Conservation (phyloP, 2,113 vertebrate species). For the Nothobranchius kuhntae region DNA sequence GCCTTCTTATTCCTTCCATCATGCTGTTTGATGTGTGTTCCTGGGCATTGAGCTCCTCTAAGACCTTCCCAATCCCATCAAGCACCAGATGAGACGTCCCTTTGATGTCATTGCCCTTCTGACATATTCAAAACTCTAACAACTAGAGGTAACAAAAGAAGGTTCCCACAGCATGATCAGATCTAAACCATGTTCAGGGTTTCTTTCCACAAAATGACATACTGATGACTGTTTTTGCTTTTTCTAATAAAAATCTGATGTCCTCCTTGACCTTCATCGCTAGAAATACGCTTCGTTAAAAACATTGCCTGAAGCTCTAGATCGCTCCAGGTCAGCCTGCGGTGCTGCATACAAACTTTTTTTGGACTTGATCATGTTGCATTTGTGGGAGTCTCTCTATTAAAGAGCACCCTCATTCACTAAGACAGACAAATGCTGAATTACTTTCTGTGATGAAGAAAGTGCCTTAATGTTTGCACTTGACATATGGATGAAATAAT, state of each 20-base stretch:
- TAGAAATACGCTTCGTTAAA: not conserved
- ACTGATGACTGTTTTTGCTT: not conserved
- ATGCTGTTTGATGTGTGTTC: not conserved
- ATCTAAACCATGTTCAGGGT: not conserved
- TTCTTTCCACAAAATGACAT: not conserved
- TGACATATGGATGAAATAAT: not conserved
- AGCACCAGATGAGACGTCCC: not conserved
- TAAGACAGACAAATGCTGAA: not conserved
- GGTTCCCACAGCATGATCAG: not conserved
- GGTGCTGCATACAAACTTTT: not conserved
- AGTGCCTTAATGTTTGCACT: not conserved
- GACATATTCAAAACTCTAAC: not conserved
- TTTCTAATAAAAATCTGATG: not conserved
- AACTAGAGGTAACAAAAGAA: not conserved
- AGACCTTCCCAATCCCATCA: not conserved
- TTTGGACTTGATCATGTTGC: not conserved
- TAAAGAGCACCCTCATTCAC: not conserved
- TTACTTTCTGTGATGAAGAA: not conserved
- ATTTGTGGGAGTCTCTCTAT: not conserved
- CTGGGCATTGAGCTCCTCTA: not conserved
- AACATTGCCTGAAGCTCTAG: not conserved
- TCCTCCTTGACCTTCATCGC: not conserved
- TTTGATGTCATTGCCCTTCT: not conserved
- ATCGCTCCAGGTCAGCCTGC: not conserved
- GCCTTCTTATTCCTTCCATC: not conserved